Evolutionary conservation across 1,140 invertebrate genomes (phyloP), one percentile per base, ranked within the genome.

Genomic region (Myzus persicae): DNA sequence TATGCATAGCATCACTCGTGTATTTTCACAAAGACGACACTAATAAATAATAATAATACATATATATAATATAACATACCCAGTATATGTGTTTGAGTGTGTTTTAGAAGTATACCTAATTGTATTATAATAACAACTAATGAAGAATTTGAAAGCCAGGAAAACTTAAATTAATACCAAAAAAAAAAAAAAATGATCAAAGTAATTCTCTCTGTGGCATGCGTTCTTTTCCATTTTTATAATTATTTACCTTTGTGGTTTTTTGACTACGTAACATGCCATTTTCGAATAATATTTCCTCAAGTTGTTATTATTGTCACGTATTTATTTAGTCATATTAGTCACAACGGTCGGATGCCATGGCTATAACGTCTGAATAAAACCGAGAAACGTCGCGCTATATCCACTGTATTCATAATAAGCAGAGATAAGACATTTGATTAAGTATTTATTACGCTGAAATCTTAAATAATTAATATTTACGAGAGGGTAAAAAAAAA

Each of bases 391-490:
- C 85, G 31, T n/a, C 24, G 42, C 31, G 24, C 38, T 14, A 20
- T 46, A 44, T 46, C 44, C 31, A 20, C 7, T n/a, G 85, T 88
- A 48, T 88, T 89, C 26, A 40, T 89, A 89, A 89, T 89, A 36
- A 89, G 22, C 88, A 14, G 6, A 38, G 88, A 89, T 89, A 51
- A 54, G 36, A 38, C 46, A 36, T 89, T 51, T 89, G 51, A 89
- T 54, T 54, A 89, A 54, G 48, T 89, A 89, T 54, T 89, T 89
- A 89, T 54, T 26, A 54, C 11, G 36, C 36, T 3, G 48, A 89
- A 51, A 89, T 54, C 48, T 26, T 89, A 18, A 89, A 89, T 89
- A 89, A 89, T 89, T 89, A 89, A 89, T 38, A 54, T 44, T n/a
- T 87, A n/a, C 88, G 46, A 26, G 18, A 46, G n/a, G 48, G n/a